Conservation (phyloP, 2,797 vertebrate species). For the Esox lucius region DNA sequence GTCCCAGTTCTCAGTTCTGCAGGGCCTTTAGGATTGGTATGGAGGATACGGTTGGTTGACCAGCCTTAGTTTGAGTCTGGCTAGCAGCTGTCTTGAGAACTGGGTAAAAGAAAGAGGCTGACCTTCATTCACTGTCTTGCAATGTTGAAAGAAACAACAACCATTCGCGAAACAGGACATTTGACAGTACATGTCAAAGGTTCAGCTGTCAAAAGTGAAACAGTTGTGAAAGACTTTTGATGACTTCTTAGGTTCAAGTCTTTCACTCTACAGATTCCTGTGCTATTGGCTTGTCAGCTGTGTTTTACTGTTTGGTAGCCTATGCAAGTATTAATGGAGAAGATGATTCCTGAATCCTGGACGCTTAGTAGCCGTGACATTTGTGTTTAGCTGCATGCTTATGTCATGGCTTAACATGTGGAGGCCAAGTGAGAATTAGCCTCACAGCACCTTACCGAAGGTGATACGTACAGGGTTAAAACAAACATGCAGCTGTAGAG, state of each 20-base stretch:
- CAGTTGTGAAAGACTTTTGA: constrained; percentile 1
- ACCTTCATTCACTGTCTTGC: not conserved
- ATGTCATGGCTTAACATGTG: constrained; percentile 31
- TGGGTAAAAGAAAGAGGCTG: not conserved
- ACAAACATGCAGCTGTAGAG: constrained; percentile 37
- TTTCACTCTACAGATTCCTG: not conserved
- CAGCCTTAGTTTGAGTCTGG: constrained; percentile 23
- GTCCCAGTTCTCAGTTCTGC: constrained; percentile 8
- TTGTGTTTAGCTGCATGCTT: constrained; percentile 6
- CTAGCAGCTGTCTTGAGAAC: constrained; percentile 42
- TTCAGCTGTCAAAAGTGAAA: constrained; percentile 19
- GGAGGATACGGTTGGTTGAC: not conserved
- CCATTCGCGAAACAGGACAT: not conserved
- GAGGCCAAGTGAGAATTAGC: constrained; percentile 44
- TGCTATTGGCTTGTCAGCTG: constrained; percentile 3
- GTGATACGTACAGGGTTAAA: constrained; percentile 36
- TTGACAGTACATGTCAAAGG: constrained; percentile 7
- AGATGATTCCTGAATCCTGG: constrained; percentile 5
- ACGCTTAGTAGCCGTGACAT: not conserved
- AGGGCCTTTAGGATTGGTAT: constrained; percentile 10
- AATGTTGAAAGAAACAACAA: not conserved
- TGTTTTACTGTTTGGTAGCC: not conserved
- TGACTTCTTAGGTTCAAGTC: not conserved
- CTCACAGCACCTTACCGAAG: constrained; percentile 3
- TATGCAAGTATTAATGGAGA: constrained; percentile 2